A percentile compares a stretch with the other conserved stretches of the same genome.
Conservation (phyloP, 2,113 vertebrate species). For the Trematocara stigmaticum region DNA sequence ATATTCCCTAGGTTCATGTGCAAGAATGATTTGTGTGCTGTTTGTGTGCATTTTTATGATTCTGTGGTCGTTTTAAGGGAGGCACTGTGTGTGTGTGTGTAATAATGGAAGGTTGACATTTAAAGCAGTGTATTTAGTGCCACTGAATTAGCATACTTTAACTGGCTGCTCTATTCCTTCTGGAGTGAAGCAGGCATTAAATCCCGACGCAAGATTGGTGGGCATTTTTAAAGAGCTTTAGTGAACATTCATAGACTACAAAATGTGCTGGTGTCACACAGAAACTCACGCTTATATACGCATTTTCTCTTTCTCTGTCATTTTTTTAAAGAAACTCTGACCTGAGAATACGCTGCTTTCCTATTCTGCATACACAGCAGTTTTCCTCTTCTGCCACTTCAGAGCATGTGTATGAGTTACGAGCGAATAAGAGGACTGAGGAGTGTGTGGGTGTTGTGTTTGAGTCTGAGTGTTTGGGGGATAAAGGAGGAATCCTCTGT, state of each 20-base stretch:
- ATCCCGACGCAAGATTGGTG: conserved; percentile 59
- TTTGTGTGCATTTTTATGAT: conserved; percentile 8
- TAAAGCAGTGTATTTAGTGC: conserved; percentile 69
- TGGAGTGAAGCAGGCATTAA: conserved; percentile 55
- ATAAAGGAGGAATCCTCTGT: conserved; percentile 36
- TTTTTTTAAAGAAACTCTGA: conserved; percentile 27
- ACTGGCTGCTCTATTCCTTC: conserved; percentile 56
- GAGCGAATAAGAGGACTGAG: conserved; percentile 7
- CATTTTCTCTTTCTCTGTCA: background rate
- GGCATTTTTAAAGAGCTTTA: conserved; percentile 64
- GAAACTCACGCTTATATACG: background rate
- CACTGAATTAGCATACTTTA: conserved; percentile 72
- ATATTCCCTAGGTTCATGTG: conserved; percentile 6
- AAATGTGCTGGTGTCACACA: conserved; percentile 28
- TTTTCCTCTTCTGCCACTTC: conserved; percentile 37
- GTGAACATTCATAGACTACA: conserved; percentile 64
- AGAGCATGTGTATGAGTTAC: conserved; percentile 56
- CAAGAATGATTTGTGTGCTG: background rate
- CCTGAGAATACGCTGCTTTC: conserved; percentile 13
- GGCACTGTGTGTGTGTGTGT: conserved; percentile 23
- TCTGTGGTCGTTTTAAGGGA: background rate
- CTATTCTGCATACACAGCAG: conserved; percentile 57
- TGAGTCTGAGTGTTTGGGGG: background rate
- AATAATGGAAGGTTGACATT: conserved; percentile 70
- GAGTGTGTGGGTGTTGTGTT: background rate